Evolutionary conservation across 1,140 invertebrate genomes (phyloP).

Genomic region (Procambarus clarkii): DNA sequence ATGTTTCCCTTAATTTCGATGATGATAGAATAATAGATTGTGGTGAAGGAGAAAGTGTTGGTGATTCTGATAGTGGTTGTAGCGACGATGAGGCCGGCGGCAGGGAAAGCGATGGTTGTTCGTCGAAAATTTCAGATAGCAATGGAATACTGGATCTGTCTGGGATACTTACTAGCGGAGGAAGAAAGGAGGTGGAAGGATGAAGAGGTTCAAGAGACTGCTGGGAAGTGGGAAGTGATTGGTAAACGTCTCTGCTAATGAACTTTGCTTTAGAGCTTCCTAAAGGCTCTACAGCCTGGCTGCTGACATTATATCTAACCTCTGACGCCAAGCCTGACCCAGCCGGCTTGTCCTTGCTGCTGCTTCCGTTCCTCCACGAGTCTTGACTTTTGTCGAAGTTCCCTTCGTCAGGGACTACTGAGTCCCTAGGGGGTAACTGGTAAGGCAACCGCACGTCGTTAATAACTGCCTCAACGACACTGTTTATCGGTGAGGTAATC

Average conservation of each 20-base stretch:
- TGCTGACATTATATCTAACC: constrained; percentile 29
- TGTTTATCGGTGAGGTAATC: neutral
- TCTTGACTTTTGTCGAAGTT: neutral
- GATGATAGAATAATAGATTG: neutral
- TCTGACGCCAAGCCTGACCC: constrained; percentile 25
- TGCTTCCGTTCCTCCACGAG: constrained; percentile 8
- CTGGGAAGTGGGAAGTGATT: neutral
- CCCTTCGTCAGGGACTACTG: neutral
- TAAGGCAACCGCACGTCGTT: constrained; percentile 25
- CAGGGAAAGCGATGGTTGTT: neutral
- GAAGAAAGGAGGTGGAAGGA: constrained; percentile 43
- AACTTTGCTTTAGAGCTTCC: neutral
- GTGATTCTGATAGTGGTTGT: neutral
- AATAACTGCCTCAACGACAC: neutral
- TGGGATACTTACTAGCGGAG: constrained; percentile 58
- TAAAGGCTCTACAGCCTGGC: neutral
- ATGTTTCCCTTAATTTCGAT: neutral
- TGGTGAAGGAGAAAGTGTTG: neutral
- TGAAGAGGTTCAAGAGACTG: constrained; percentile 27
- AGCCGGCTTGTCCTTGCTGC: neutral
- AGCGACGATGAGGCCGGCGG: neutral
- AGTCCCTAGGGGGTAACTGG: constrained; percentile 16
- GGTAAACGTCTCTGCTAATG: neutral
- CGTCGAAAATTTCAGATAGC: neutral
- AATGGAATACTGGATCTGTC: constrained; percentile 14